Conservation (phyloP, 2,888 invertebrate genomes). For the Lasioglossum calceatum region DNA sequence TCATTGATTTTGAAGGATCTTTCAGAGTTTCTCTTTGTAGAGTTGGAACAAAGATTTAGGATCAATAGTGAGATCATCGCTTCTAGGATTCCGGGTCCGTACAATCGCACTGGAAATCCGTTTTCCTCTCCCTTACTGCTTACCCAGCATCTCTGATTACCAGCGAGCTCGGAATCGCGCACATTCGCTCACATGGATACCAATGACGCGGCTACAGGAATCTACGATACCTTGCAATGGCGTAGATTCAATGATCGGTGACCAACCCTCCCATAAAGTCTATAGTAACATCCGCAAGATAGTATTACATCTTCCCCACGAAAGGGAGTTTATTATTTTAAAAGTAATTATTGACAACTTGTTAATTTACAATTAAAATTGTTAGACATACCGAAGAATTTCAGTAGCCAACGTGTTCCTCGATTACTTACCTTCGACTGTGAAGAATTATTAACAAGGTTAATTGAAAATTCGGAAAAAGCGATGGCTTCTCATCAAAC, state of each 20-base stretch:
- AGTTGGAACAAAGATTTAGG: too few relatives aligned
- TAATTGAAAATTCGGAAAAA: background rate
- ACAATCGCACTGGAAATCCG: slow-evolving; percentile 47
- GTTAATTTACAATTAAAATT: background rate
- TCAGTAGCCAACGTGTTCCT: background rate
- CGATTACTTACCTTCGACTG: background rate
- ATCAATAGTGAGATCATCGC: slow-evolving; percentile 40
- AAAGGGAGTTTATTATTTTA: background rate
- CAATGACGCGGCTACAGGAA: slow-evolving; percentile 48
- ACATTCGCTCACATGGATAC: slow-evolving; percentile 56
- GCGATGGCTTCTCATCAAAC: background rate
- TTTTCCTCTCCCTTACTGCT: slow-evolving; percentile 61
- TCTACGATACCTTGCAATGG: slow-evolving; percentile 41
- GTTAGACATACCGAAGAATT: background rate
- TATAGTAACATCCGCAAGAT: background rate
- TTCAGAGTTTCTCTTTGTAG: background rate
- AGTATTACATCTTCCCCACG: background rate
- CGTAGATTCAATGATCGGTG: slow-evolving; percentile 39
- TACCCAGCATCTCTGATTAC: slow-evolving; percentile 71
- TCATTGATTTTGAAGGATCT: background rate
- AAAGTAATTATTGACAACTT: background rate
- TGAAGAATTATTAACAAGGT: background rate
- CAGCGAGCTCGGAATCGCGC: slow-evolving; percentile 59
- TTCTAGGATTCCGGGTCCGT: slow-evolving; percentile 58
- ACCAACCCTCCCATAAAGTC: background rate